Evolutionary conservation across 2,888 invertebrate genomes (phyloP).

Genomic region (Agrotis ipsilon): DNA sequence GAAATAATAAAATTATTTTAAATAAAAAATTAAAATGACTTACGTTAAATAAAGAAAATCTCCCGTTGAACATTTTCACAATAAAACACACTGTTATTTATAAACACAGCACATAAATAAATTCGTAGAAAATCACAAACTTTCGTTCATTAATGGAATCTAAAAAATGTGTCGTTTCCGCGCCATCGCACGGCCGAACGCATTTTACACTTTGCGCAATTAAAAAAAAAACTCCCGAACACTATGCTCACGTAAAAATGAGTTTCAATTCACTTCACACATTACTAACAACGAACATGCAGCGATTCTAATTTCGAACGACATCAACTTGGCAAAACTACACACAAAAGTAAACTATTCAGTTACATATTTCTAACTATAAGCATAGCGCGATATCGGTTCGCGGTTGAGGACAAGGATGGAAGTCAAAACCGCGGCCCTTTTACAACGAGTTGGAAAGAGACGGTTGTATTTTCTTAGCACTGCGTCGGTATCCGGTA

Average conservation of each 20-base stretch:
- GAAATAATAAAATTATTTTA: not conserved
- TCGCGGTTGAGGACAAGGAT: constrained; percentile 73
- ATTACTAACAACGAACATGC: constrained; percentile 67
- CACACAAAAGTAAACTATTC: constrained; percentile 85
- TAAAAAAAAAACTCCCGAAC: constrained; percentile 66
- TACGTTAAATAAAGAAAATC: constrained; percentile 60
- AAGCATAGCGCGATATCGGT: constrained; percentile 76
- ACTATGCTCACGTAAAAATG: constrained; percentile 65
- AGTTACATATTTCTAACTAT: constrained; percentile 74
- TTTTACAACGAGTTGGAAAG: constrained; percentile 65
- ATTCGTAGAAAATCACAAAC: constrained; percentile 59
- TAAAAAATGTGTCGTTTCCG: constrained; percentile 79
- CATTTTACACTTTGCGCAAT: constrained; percentile 74
- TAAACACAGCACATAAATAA: constrained; percentile 58
- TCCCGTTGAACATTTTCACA: constrained; percentile 64
- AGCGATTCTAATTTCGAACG: constrained; percentile 79
- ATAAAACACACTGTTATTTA: constrained; percentile 53
- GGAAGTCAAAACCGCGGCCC: constrained; percentile 61
- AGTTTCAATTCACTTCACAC: constrained; percentile 74
- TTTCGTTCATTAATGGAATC: constrained; percentile 63
- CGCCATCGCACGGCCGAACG: constrained; percentile 73
- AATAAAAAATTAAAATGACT: constrained; percentile 32
- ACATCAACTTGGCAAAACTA: constrained; percentile 85
- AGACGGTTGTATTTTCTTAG: constrained; percentile 72
- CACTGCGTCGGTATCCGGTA: constrained; percentile 82